Conservation (phyloP, 2,797 vertebrate species). For the Knipowitschia caucasica region DNA sequence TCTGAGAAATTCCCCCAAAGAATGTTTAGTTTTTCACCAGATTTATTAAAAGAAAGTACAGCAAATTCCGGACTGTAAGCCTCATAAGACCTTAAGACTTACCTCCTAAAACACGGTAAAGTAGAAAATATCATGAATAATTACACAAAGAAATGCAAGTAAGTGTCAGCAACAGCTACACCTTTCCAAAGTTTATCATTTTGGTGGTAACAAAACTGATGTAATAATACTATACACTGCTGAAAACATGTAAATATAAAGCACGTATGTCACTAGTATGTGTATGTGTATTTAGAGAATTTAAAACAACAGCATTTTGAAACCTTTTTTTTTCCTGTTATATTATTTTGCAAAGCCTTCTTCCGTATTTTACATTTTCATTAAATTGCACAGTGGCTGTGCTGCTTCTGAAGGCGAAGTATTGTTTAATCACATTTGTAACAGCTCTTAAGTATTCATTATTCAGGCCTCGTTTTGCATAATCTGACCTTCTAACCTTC, state of each 20-base stretch:
- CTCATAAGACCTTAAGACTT: too few species aligned
- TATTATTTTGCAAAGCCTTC: too few species aligned
- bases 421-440: not conserved
- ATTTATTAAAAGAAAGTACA: too few species aligned
- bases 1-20: too few species aligned
- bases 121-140: slow-evolving; percentile 29
- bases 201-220: slow-evolving; percentile 24
- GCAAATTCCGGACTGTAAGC: not conserved
- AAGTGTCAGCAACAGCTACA: slow-evolving; percentile 34
- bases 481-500: not conserved
- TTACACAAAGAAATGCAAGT: slow-evolving; percentile 35
- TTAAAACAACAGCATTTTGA: not conserved
- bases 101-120: slow-evolving; percentile 14
- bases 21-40: too few species aligned
- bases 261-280: too few species aligned
- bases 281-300: not conserved
- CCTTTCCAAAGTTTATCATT: slow-evolving; percentile 13
- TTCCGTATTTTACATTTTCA: not conserved
- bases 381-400: not conserved
- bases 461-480: not conserved
- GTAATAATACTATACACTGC: slow-evolving; percentile 6
- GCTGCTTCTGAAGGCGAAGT: not conserved
- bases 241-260: too few species aligned
- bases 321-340: not conserved
- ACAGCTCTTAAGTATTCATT: not conserved